Conservation (phyloP, 2,113 vertebrate genomes). For the Mugil cephalus region DNA sequence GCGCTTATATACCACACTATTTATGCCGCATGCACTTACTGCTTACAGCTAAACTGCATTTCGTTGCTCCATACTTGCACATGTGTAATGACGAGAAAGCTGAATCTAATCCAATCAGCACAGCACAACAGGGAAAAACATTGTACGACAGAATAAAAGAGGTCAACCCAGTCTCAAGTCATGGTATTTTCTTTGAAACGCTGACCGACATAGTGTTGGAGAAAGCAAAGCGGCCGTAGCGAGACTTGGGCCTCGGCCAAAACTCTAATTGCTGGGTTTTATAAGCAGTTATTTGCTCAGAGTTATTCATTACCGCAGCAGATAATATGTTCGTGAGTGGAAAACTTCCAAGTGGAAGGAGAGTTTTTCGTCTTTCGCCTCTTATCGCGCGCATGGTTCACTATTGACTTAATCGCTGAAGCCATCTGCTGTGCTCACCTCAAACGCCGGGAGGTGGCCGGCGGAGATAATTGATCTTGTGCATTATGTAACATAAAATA, state of each 20-base stretch:
- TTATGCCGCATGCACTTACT: too few relatives aligned
- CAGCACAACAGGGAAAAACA: slow-evolving; percentile 2
- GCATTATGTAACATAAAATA: not conserved
- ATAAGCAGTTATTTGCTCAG: slow-evolving; percentile 37
- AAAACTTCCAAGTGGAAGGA: slow-evolving; percentile 31
- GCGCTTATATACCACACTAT: too few relatives aligned
- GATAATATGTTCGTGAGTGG: slow-evolving; percentile 27
- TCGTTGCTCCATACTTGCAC: too few relatives aligned
- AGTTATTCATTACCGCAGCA: slow-evolving; percentile 47
- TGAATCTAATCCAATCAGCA: too few relatives aligned
- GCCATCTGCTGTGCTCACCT: not conserved
- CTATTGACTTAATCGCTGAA: not conserved
- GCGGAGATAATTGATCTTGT: not conserved
- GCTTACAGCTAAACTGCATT: too few relatives aligned
- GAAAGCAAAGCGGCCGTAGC: not conserved
- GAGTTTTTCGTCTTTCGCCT: slow-evolving; percentile 2
- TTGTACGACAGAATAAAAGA: slow-evolving; percentile 22
- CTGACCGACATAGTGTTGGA: slow-evolving; percentile 41
- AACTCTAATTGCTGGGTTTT: slow-evolving; percentile 42
- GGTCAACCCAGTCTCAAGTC: slow-evolving; percentile 5
- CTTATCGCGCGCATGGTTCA: slow-evolving; percentile 1
- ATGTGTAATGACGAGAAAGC: too few relatives aligned
- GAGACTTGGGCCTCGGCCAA: slow-evolving; percentile 28
- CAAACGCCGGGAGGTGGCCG: not conserved
- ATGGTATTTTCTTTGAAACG: slow-evolving; percentile 11